Evolutionary conservation across 53 echinoderm and acorn worm genomes (phyloP).

Genomic region (Antedon mediterranea): DNA sequence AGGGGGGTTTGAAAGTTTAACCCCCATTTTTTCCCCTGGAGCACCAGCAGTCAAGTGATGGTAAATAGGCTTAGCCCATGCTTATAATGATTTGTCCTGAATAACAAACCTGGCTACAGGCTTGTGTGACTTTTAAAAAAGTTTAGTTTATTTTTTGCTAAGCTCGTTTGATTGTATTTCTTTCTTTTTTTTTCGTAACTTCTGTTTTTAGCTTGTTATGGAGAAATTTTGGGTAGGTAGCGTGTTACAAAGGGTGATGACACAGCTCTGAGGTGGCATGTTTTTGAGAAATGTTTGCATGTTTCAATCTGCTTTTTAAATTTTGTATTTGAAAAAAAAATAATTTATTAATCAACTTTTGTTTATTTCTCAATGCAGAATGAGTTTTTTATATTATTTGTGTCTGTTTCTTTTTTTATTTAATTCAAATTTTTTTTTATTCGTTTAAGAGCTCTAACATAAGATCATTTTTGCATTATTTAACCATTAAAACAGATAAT

Average conservation of each 20-base stretch:
- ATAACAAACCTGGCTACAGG: no score
- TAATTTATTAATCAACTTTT: neutral
- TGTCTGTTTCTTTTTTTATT: neutral
- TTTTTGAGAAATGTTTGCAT: neutral
- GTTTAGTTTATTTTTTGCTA: neutral
- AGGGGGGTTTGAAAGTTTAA: no score
- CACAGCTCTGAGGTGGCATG: constrained; percentile 6
- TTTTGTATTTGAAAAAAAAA: neutral
- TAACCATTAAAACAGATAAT: neutral
- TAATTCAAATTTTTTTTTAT: neutral
- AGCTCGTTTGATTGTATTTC: neutral
- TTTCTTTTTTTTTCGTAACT: constrained; percentile 25
- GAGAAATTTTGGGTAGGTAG: constrained; percentile 92
- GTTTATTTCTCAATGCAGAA: neutral
- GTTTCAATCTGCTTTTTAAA: neutral
- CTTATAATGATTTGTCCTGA: no score
- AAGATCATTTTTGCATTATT: neutral
- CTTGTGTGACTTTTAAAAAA: no score
- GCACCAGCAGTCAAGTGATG: no score
- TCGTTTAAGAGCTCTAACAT: neutral
- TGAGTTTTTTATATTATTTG: neutral
- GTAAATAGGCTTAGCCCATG: no score
- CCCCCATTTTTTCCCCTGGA: no score
- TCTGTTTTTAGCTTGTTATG: constrained; percentile 59
- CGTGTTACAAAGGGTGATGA: constrained; percentile 14